Base-by-base conservation (phyloP, 2,888 invertebrate genomes). In the Bursaphelenchus okinawaensis region DNA sequence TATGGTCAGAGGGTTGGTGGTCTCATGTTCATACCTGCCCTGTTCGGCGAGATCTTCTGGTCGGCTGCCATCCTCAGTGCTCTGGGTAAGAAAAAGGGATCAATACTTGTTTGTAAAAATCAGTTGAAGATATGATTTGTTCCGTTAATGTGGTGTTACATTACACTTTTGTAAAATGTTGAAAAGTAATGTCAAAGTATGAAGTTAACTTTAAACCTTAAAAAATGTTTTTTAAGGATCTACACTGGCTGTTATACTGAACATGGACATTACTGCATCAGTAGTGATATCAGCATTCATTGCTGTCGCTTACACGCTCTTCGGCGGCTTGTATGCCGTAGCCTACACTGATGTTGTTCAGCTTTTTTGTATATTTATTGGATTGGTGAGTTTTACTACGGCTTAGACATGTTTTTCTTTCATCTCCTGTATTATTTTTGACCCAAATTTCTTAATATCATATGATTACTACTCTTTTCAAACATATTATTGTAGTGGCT, bases 321-420 rank as follows among this genome's bases (percentile, higher is more conserved):
- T 75, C 19, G 79, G 96, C 1, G 96, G 96, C 0, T 88, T 98
- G 55, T 98, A 98, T 86, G 90, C 94, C 62, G 96, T 98, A 68
- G 96, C 96, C 0, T 98, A 96, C 84, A 98, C 96, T 0, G 95
- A 96, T 84, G 94, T 96, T 77, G 92, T 96, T 78, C 96, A 95
- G 85, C 87, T 96, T 56, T 92, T 93, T 86, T 95, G 94, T 86
- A 96, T 96, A 83, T 94, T 96, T 85, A 88, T 94, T 80, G 96
- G 96, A 29, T 87, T 98, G 85, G 89, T 89, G 78, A 85, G 72
- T 63, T 96, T 77, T 92, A 95, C 78, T 95, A 95, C n/a, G n/a
- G n/a, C n/a, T n/a, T n/a, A n/a, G n/a, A n/a, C n/a, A n/a, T n/a
- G n/a, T n/a, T n/a, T n/a, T n/a, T n/a, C 93, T 94, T 12, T 90